These are phyloP conservation scores for Lochmaea capreae DNA, from an alignment of 2,888 invertebrate species.

Conservation along the genomic window DNA sequence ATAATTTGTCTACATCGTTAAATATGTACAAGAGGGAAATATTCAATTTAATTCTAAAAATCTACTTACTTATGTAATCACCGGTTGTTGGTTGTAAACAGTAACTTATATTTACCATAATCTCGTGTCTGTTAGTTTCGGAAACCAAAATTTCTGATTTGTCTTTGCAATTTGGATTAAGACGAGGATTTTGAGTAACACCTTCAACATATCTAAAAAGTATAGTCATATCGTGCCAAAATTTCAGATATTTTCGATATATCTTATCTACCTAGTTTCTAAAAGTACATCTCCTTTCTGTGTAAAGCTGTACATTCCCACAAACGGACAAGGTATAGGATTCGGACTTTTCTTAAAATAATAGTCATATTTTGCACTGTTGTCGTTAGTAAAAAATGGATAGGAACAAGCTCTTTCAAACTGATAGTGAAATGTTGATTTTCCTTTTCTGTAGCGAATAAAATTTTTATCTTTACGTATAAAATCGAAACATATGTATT, in stretches of 20 bases:
- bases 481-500: constrained; percentile 97
- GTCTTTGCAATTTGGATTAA: background rate
- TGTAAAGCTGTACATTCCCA: constrained; percentile 94
- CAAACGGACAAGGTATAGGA: constrained; percentile 93
- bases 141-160: background rate
- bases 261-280: constrained; percentile 73
- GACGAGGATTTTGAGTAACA: background rate
- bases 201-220: constrained; percentile 2
- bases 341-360: constrained; percentile 89
- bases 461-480: constrained; percentile 95
- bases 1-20: no score
- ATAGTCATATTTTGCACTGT: constrained; percentile 88
- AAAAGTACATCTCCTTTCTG: constrained; percentile 92
- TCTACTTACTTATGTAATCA: background rate
- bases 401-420: constrained; percentile 95
- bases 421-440: constrained; percentile 89
- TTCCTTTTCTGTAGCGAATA: constrained; percentile 88
- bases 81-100: background rate
- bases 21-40: no score
- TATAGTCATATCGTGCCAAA: background rate
- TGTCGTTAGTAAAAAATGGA: constrained; percentile 88
- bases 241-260: background rate
- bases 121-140: background rate
- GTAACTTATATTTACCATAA: background rate
- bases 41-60: no score